A percentile compares a stretch with the other conserved stretches of the same genome.
Evolutionary conservation across 2,888 invertebrate species (phyloP).

Genomic region (Coelopa pilipes): DNA sequence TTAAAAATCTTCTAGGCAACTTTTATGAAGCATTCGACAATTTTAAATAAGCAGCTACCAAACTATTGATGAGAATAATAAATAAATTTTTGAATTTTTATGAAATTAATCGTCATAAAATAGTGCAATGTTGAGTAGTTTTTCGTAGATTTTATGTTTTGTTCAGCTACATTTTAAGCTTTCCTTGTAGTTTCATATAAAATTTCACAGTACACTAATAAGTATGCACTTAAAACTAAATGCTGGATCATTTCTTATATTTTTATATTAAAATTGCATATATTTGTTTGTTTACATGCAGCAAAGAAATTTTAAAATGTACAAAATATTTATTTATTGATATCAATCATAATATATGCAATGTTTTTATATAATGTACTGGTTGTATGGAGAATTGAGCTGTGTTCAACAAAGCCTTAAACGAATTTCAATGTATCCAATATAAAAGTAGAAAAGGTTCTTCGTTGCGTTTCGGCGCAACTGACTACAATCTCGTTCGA

Average conservation of each 20-base stretch:
- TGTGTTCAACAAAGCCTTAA: conserved; percentile 8
- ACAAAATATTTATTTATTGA: conserved; percentile 17
- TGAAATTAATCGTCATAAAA: neutral
- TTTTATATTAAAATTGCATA: conserved; percentile 28
- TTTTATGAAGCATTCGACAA: too few relatives aligned
- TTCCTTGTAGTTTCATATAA: conserved; percentile 2
- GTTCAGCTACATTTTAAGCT: neutral
- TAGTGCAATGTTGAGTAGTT: too few relatives aligned
- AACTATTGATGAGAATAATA: too few relatives aligned
- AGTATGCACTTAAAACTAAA: conserved; percentile 29
- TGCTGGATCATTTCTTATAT: conserved; percentile 6
- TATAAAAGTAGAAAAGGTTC: conserved; percentile 19
- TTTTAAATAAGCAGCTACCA: too few relatives aligned
- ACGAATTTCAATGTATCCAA: conserved; percentile 9
- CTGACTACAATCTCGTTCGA: neutral
- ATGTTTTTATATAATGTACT: neutral
- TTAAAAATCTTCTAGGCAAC: too few relatives aligned
- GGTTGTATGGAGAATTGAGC: neutral
- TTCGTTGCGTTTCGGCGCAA: too few relatives aligned
- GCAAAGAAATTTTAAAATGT: conserved; percentile 23
- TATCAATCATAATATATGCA: conserved; percentile 1
- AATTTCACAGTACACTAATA: neutral
- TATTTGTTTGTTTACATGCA: conserved; percentile 10
- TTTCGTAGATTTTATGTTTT: neutral
- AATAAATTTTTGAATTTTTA: neutral